phyloP scores from a whole-genome alignment of 1,140 invertebrate species.

The Globodera ellingtonae region DNA sequence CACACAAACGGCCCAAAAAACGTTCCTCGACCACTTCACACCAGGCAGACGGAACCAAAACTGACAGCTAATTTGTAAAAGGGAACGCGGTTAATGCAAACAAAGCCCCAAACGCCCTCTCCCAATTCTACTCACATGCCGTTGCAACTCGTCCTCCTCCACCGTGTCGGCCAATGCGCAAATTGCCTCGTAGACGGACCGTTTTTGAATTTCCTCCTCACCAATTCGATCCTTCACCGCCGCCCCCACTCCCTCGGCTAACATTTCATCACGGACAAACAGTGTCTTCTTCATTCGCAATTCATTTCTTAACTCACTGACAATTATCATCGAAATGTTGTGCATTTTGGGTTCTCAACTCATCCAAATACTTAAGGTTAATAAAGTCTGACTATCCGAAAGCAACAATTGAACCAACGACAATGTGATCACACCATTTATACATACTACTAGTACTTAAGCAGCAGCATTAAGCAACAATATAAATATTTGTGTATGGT shows the following conservation, averaged over 20 bases:
- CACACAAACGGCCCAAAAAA: conserved; percentile 33
- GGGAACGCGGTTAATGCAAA: neutral
- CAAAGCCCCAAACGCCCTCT: neutral
- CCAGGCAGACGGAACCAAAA: conserved; percentile 33
- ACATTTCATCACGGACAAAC: neutral
- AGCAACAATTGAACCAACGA: too few relatives aligned
- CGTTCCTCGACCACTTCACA: conserved; percentile 39
- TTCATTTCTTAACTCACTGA: too few relatives aligned
- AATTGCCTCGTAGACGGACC: conserved; percentile 23
- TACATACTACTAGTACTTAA: too few relatives aligned
- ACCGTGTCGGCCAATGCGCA: conserved; percentile 26
- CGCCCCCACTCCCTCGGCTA: conserved; percentile 1
- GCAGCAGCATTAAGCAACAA: too few relatives aligned
- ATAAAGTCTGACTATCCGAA: too few relatives aligned
- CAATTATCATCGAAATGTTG: too few relatives aligned
- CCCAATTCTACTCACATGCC: neutral
- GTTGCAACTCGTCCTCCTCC: conserved; percentile 12
- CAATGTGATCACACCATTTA: too few relatives aligned
- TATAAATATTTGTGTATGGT: too few relatives aligned
- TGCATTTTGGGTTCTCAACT: too few relatives aligned
- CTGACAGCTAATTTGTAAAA: conserved; percentile 22
- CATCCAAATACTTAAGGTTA: too few relatives aligned
- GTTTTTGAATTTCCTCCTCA: conserved; percentile 1
- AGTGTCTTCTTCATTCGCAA: neutral
- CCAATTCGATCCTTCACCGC: neutral